Evolutionary conservation across 2,797 vertebrate genomes (phyloP).

Genomic region (Protosalanx chinensis): DNA sequence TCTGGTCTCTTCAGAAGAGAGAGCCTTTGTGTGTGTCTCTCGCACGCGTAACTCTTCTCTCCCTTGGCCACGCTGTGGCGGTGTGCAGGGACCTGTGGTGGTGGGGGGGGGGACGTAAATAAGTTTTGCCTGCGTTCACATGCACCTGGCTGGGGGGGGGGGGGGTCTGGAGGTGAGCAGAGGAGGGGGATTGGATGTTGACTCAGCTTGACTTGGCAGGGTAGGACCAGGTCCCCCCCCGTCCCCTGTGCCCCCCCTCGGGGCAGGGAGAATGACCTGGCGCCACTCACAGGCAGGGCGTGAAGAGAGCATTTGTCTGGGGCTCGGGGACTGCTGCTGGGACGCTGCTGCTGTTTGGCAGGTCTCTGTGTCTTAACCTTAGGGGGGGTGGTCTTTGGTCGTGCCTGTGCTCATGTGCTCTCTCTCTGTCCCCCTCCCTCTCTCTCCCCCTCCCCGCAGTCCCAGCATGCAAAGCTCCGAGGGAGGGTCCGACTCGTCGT

Average conservation of each 20-base stretch:
- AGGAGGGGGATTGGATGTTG: constrained; percentile 30
- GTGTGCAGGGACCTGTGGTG: constrained; percentile 59
- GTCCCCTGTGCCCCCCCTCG: no score
- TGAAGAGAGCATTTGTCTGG: constrained; percentile 31
- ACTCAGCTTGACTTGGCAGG: constrained; percentile 51
- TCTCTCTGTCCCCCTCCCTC: constrained; percentile 7
- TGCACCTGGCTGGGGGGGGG: not conserved
- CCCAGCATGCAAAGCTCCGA: constrained; percentile 93
- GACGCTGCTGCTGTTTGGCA: constrained; percentile 16
- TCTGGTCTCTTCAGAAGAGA: constrained; percentile 34
- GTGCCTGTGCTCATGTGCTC: constrained; percentile 2
- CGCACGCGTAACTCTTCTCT: constrained; percentile 51
- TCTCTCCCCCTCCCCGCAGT: constrained; percentile 24
- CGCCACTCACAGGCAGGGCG: constrained; percentile 25
- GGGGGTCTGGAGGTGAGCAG: constrained; percentile 51
- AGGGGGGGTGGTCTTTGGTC: not conserved
- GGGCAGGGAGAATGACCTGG: constrained; percentile 26
- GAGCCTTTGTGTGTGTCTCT: constrained; percentile 60
- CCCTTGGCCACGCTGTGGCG: constrained; percentile 53
- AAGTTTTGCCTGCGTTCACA: not conserved
- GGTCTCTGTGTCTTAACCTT: constrained; percentile 16
- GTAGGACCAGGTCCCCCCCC: constrained; percentile 25
- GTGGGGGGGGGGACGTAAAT: constrained; percentile 12
- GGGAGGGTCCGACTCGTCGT: constrained; percentile 81
- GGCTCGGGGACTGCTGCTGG: constrained; percentile 17